phyloP scores from a whole-genome alignment of 2,888 invertebrate species.

The Argynnis bischoffii region DNA sequence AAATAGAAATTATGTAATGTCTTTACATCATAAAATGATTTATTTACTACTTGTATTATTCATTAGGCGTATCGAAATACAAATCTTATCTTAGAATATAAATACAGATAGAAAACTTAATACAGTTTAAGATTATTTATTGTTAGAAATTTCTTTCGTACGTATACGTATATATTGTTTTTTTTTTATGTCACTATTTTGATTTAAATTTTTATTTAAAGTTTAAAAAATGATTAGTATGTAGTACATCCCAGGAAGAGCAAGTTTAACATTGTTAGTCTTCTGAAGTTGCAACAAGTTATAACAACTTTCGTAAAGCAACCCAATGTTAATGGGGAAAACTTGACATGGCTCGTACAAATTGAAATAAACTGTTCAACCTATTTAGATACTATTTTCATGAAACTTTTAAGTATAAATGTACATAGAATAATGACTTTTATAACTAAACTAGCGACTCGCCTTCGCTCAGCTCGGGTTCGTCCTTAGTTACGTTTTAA shows the following conservation, averaged over 20 bases:
- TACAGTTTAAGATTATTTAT: no score
- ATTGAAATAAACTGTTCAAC: conserved; percentile 15
- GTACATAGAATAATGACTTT: background rate
- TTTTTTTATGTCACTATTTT: background rate
- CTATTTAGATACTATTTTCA: background rate
- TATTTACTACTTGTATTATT: no score
- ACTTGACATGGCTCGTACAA: conserved; percentile 30
- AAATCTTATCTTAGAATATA: no score
- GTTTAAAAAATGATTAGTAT: background rate
- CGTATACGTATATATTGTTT: no score
- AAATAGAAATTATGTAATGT: no score
- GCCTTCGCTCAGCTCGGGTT: no score
- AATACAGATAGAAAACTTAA: no score
- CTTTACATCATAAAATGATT: no score
- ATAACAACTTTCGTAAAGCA: conserved; percentile 19
- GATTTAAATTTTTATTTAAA: background rate
- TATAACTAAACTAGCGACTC: no score
- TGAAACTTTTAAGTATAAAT: background rate
- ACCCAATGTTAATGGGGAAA: conserved; percentile 32
- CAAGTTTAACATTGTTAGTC: conserved; percentile 17
- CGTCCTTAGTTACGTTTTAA: no score
- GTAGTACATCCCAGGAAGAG: background rate
- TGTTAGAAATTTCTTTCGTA: no score
- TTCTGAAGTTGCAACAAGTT: conserved; percentile 25
- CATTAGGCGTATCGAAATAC: no score